These are phyloP conservation scores for Eclectus roratus DNA, from an alignment of 2,113 vertebrate species.

Conservation along the genomic window DNA sequence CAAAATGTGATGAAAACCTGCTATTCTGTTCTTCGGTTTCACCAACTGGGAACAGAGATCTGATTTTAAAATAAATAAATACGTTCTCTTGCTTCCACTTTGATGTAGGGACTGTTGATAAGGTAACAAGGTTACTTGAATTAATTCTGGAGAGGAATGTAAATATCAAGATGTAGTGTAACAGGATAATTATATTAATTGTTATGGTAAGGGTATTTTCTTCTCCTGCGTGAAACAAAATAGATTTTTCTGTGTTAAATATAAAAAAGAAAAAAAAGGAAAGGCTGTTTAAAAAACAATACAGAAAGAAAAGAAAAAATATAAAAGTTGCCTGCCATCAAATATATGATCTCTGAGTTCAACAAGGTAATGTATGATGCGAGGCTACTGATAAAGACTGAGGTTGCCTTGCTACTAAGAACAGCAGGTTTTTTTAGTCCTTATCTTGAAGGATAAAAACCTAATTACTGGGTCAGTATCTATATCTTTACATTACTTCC, in stretches of 20 bases:
- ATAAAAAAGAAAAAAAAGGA: not conserved
- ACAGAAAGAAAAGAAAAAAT: not conserved
- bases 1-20: slow-evolving; percentile 8
- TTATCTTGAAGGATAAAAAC: not conserved
- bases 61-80: slow-evolving; percentile 33
- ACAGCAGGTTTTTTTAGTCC: not conserved
- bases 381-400: not conserved
- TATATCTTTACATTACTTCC: not conserved
- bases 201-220: not conserved
- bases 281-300: not conserved
- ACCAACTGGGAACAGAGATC: not conserved
- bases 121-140: not conserved
- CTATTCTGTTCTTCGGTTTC: not conserved
- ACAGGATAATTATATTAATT: not conserved
- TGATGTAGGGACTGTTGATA: not conserved
- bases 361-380: not conserved
- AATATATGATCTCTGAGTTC: not conserved
- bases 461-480: not conserved
- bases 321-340: not conserved
- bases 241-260: not conserved
- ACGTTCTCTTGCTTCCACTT: not conserved
- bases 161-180: not conserved
- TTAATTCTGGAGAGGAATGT: slow-evolving; percentile 11
- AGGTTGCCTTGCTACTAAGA: not conserved
- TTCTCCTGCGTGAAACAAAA: not conserved